A percentile compares a stretch with the other conserved stretches of the same genome.
Conservation (phyloP, 2,797 vertebrate genomes). For the Alfaro cultratus region DNA sequence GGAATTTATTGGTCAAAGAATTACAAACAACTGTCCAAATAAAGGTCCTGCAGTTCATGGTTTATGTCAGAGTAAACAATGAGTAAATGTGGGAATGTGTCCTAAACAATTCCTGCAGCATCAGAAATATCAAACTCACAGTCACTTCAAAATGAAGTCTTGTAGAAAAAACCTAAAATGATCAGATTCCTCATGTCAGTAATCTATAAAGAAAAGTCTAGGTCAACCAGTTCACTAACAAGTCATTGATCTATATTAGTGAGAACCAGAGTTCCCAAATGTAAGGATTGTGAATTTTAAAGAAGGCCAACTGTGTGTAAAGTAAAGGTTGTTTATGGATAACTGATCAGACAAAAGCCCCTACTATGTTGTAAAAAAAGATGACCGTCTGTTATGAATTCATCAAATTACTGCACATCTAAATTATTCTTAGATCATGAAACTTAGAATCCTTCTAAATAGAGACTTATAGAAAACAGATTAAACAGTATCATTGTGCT, state of each 20-base stretch:
- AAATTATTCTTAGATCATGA: neutral
- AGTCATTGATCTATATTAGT: neutral
- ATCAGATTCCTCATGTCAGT: neutral
- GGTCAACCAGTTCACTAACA: neutral
- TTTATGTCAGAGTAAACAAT: neutral
- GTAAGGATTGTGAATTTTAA: neutral
- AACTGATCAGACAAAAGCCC: neutral
- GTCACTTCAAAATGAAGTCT: neutral
- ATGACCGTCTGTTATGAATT: neutral
- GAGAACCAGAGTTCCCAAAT: neutral
- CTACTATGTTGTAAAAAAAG: neutral
- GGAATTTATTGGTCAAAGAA: neutral
- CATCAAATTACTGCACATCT: neutral
- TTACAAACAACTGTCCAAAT: neutral
- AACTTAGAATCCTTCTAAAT: neutral
- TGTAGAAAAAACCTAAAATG: neutral
- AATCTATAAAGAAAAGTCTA: neutral
- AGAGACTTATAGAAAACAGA: neutral
- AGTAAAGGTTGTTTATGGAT: neutral
- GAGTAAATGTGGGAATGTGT: neutral
- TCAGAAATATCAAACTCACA: neutral
- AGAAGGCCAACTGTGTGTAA: neutral
- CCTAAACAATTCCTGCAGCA: neutral
- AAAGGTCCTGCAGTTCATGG: neutral
- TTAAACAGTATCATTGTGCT: neutral